Evolutionary conservation across 2,113 vertebrate genomes (phyloP).

Genomic region (Corydoras maculifer): DNA sequence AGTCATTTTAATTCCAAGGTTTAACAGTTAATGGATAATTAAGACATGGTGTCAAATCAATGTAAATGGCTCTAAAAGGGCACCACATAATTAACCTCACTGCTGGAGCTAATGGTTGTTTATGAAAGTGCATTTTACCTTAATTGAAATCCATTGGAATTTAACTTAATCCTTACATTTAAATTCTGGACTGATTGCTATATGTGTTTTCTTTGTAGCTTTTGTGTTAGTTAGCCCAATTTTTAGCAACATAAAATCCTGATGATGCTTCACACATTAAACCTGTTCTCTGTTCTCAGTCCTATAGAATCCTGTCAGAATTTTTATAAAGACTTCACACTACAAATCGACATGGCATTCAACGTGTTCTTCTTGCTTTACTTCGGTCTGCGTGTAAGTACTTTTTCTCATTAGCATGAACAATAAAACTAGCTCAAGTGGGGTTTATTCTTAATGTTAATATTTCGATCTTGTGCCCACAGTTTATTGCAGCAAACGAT

Average conservation of each 20-base stretch:
- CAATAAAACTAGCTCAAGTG: neutral
- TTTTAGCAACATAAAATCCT: neutral
- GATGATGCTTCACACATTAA: neutral
- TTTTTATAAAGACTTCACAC: slow-evolving; percentile 99
- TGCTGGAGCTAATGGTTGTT: slow-evolving; percentile 27
- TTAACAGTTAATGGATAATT: slow-evolving; percentile 45
- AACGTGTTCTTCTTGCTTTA: slow-evolving; percentile 99
- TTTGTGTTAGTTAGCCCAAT: neutral
- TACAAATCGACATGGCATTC: slow-evolving; percentile 99
- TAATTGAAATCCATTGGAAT: slow-evolving; percentile 35
- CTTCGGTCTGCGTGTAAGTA: slow-evolving; percentile 94
- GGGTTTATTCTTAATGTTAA: neutral
- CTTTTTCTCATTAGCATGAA: neutral
- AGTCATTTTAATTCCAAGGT: slow-evolving; percentile 14
- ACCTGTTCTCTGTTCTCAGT: slow-evolving; percentile 61
- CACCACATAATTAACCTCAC: slow-evolving; percentile 37
- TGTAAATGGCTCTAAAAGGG: slow-evolving; percentile 33
- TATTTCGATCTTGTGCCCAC: slow-evolving; percentile 35
- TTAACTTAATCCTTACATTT: slow-evolving; percentile 34
- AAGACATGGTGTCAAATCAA: slow-evolving; percentile 42
- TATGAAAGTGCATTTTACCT: slow-evolving; percentile 40
- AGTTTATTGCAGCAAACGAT: slow-evolving; percentile 99
- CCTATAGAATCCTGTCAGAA: slow-evolving; percentile 99
- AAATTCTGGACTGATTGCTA: neutral
- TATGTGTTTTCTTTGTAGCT: neutral